Conservation (phyloP, 2,797 vertebrate genomes). For the Hoplostethus mediterraneus region DNA sequence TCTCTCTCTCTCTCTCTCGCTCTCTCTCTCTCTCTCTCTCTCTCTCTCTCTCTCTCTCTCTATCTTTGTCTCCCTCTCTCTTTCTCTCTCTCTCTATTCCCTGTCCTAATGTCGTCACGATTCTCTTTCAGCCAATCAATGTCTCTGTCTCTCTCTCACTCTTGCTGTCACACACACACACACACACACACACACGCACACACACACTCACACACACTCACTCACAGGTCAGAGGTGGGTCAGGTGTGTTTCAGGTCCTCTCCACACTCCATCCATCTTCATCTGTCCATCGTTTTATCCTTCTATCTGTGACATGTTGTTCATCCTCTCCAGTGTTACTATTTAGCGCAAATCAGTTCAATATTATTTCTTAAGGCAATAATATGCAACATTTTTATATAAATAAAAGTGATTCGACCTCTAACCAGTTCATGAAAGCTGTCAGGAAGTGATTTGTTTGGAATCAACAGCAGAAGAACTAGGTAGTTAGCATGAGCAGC, state of each 20-base stretch:
- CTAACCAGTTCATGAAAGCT: no score
- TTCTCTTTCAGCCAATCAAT: slow-evolving; percentile 36
- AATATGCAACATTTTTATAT: no score
- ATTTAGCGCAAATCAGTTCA: no score
- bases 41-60: slow-evolving; percentile 42
- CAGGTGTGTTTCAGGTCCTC: neutral
- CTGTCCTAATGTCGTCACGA: slow-evolving; percentile 11
- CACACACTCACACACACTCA: slow-evolving; percentile 20
- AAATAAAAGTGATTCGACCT: no score
- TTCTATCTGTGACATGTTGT: neutral
- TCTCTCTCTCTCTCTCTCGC: no score
- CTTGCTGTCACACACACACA: slow-evolving; percentile 8
- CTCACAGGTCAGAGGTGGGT: slow-evolving; percentile 6
- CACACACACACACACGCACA: slow-evolving; percentile 22
- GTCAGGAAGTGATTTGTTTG: no score
- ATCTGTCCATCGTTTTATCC: neutral
- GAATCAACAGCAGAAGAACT: no score
- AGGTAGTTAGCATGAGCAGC: no score
- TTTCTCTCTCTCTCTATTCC: no score
- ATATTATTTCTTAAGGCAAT: no score
- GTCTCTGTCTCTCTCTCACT: slow-evolving; percentile 7
- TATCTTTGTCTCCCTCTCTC: neutral
- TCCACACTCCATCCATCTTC: neutral
- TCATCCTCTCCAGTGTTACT: neutral
- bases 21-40: slow-evolving; percentile 9